These are phyloP conservation scores for Sorex maritimensis DNA, from an alignment of 2,797 vertebrate genomes.

Conservation along the genomic window DNA sequence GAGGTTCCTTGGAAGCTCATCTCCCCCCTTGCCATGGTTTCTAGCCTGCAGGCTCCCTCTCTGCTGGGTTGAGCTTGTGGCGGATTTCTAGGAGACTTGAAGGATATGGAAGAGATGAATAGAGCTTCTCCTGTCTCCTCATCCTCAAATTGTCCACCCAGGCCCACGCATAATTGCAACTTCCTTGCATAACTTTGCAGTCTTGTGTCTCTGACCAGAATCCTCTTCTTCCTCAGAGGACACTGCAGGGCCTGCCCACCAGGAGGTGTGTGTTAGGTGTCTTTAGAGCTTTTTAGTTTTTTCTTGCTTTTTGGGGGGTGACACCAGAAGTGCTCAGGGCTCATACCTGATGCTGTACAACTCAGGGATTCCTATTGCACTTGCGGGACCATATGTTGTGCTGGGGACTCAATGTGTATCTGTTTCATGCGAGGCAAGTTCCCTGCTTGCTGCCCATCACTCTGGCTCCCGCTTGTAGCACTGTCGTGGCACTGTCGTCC, in stretches of 20 bases:
- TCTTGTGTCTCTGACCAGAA: conserved; percentile 27
- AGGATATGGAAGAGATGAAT: background rate
- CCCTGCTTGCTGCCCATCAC: no score
- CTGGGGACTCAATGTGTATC: no score
- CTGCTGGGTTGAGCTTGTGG: background rate
- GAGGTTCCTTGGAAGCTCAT: background rate
- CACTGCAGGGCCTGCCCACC: conserved; percentile 18
- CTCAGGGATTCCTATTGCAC: no score
- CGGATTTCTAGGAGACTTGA: conserved; percentile 60
- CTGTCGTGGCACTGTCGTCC: no score
- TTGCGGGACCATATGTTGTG: no score
- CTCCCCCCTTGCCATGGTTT: background rate
- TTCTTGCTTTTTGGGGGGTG: no score
- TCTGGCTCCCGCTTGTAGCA: no score
- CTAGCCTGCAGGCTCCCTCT: background rate
- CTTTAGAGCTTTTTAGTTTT: conserved; percentile 61
- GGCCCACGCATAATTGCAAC: background rate
- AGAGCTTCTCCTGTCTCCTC: background rate
- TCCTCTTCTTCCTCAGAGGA: background rate
- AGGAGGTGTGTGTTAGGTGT: background rate
- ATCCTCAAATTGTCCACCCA: conserved; percentile 20
- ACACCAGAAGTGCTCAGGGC: no score
- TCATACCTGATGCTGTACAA: no score
- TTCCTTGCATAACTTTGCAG: conserved; percentile 23
- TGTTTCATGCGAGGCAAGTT: no score